Evolutionary conservation across 2,113 vertebrate species (phyloP), one percentile per base, ranked within the genome.

Genomic region (Craseonycteris thonglongyai): DNA sequence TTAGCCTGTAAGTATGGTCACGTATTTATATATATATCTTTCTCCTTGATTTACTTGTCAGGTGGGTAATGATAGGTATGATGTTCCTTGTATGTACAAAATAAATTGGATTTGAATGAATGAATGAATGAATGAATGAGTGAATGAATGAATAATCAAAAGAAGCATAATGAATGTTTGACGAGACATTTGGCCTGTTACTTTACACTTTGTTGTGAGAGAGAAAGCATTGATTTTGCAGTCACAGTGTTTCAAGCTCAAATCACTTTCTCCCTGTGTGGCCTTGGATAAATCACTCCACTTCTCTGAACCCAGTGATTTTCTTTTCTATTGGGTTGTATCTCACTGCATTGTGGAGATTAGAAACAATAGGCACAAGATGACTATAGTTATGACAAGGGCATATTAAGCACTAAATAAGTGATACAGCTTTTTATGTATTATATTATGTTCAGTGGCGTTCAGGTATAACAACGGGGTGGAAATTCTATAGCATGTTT

Each of bases 31-130:
- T 18, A 47, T 88, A 54, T 18, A 47, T 88, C 19, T 93, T 28
- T 90, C 18, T 89, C 68, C 56, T 91, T 72, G 59, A 91, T 63
- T 88, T 81, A 72, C 69, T 82, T 94, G 33, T 89, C 54, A 72
- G 61, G 80, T 76, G 12, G 42, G 11, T 49, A 42, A 74, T 18
- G 24, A 12, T 80, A 33, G 33, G 47, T 80, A 58, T 21, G 58
- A 1, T 79, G 15, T 40, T 89, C n/a, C 65, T 86, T 94, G 18
- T 66, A 63, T 61, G 59, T 75, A 33, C 14, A 84, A 28, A 93
- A 69, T 83, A 72, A 68, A 69, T 82, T 93, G 74, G 7, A 86
- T 74, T 92, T 89, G 38, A 79, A 45, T 88, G 58, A 95, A 65
- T 84, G 24, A 96, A 80, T 54, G 49, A 69, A 74, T 30, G 38